These are phyloP conservation scores for Adoxophyes honmai DNA, from an alignment of 1,140 invertebrate species.

Conservation along the genomic window DNA sequence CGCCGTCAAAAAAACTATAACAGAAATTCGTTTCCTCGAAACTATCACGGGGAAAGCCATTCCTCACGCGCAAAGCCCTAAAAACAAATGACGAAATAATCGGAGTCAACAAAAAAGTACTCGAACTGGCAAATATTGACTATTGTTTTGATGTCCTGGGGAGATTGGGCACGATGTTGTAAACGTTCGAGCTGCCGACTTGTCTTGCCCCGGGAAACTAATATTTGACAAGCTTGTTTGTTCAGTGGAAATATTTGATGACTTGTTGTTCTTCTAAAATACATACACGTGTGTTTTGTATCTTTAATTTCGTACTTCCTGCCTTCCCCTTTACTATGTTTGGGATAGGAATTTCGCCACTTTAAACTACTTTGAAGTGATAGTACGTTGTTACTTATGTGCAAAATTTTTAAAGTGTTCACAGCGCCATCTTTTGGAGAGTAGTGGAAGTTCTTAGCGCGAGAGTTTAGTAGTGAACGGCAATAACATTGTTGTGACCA, in stretches of 20 bases:
- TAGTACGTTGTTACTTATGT: no score
- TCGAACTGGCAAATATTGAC: neutral
- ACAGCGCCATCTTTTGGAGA: neutral
- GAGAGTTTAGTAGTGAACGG: no score
- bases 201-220: neutral
- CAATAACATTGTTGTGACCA: no score
- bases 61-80: neutral
- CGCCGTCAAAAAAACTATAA: no score
- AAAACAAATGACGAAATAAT: conserved; percentile 4
- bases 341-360: no score
- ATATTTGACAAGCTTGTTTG: neutral
- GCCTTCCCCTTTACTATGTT: no score
- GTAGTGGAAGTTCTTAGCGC: neutral
- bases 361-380: no score
- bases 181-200: neutral
- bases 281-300: no score
- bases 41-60: no score
- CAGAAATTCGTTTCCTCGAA: no score
- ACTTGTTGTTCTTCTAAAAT: conserved; percentile 1
- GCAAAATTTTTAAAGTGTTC: neutral
- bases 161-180: conserved; percentile 1
- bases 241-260: neutral
- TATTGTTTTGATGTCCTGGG: neutral
- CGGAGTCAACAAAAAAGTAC: conserved; percentile 3
- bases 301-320: no score